Evolutionary conservation across 1,140 invertebrate species (phyloP).

Genomic region (Dinoponera quadriceps): DNA sequence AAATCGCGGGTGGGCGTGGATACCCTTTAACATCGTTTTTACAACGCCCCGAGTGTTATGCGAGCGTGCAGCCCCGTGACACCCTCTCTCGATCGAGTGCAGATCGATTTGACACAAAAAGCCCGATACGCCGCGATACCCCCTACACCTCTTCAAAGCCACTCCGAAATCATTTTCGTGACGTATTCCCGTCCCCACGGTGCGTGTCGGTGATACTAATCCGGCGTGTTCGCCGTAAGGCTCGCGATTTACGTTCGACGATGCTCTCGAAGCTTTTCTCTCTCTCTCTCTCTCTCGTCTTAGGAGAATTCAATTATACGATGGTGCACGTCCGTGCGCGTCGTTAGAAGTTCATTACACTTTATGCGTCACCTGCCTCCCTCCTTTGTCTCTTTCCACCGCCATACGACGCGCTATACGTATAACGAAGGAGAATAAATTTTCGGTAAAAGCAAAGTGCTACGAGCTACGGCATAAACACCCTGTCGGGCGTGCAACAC

Average conservation of each 20-base stretch:
- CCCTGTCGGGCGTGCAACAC: conserved; percentile 65
- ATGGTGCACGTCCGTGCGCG: background rate
- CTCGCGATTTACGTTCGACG: background rate
- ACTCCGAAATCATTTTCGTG: conserved; percentile 64
- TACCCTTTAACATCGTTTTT: conserved; percentile 72
- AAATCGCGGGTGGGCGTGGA: conserved; percentile 48
- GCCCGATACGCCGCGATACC: conserved; percentile 62
- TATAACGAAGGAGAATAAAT: conserved; percentile 66
- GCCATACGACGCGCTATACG: conserved; percentile 29
- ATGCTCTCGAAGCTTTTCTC: background rate
- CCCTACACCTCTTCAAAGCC: conserved; percentile 51
- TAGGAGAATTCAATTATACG: conserved; percentile 27
- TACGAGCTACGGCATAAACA: conserved; percentile 66
- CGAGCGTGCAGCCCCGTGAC: conserved; percentile 61
- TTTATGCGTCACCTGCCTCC: conserved; percentile 42
- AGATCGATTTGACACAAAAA: conserved; percentile 75
- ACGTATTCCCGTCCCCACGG: conserved; percentile 54
- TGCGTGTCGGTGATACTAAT: conserved; percentile 65
- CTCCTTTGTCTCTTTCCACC: conserved; percentile 12
- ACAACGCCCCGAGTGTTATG: conserved; percentile 70
- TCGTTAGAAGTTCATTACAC: conserved; percentile 44
- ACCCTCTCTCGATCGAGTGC: conserved; percentile 71
- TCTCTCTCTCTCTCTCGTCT: background rate
- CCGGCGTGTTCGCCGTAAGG: background rate
- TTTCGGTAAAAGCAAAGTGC: conserved; percentile 73